phyloP scores from a whole-genome alignment of 1,140 invertebrate species.

The Eurosta solidaginis region DNA sequence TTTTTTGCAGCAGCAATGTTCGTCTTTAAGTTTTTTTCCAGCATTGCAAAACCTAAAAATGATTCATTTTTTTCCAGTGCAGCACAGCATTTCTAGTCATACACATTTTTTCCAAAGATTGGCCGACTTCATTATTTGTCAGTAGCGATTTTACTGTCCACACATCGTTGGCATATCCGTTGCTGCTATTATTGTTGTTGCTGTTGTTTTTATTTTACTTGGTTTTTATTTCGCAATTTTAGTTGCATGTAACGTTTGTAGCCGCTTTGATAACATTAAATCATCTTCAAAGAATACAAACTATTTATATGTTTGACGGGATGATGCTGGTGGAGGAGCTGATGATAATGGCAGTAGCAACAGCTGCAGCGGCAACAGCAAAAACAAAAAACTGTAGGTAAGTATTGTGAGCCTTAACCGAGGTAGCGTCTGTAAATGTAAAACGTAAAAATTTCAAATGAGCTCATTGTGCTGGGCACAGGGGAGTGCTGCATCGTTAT shows the following conservation, averaged over 20 bases:
- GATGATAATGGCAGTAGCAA: neutral
- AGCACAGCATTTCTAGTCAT: neutral
- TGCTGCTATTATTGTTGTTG: neutral
- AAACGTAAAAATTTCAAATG: too few species aligned
- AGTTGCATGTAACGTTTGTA: neutral
- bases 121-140: conserved; percentile 2
- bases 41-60: neutral
- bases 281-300: conserved; percentile 14
- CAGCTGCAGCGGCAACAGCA: neutral
- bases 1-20: neutral
- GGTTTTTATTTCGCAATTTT: conserved; percentile 11
- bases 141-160: conserved; percentile 20
- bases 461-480: neutral
- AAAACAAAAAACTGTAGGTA: too few species aligned
- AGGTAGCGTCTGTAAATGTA: neutral
- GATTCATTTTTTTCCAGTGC: neutral
- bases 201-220: neutral
- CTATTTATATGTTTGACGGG: neutral
- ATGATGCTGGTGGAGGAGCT: too few species aligned
- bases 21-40: neutral
- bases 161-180: neutral
- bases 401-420: neutral
- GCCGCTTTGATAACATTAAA: conserved; percentile 11
- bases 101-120: neutral
- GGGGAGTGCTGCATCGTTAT: neutral